Base-by-base conservation (phyloP, 1,140 invertebrate genomes). In the Lerema accius region DNA sequence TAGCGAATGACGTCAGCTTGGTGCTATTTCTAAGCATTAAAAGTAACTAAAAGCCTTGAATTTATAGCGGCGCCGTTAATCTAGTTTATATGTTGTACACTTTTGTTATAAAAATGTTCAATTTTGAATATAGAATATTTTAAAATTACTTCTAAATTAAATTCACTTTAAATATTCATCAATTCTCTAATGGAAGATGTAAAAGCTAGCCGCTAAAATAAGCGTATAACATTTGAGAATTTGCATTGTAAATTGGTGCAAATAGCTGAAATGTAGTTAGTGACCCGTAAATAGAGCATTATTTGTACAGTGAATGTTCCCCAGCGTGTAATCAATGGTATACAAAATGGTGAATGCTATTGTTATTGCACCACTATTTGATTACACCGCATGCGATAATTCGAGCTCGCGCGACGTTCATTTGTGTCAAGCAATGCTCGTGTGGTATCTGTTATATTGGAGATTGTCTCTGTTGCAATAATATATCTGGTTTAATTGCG, bases 341-440 rank as follows among this genome's bases (percentile, higher is more conserved):
- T 19, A 43, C 43, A n/a, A n/a, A 49, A 32, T 39, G 40, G n/a
- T 23, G 43, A 26, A 37, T 43, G 55, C 42, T 23, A 58, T 62
- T 58, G 43, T 39, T 58, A 61, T 67, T 67, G 35, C 65, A 43
- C 49, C 60, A 67, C 51, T 43, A 62, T 67, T 49, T 50, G 32
- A 55, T 23, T 62, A 45, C 55, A 58, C 19, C 28, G 59, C 58
- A 35, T 62, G 59, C 62, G 51, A 67, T 62, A 56, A 40, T 58
- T 62, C 37, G 37, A 62, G 43, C 17, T n/a, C n/a, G n/a, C n/a
- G n/a, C 43, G 19, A 23, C 11, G 10, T 23, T 26, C 16, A 53
- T n/a, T 13, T 49, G 35, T 64, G 48, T 56, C 48, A 39, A 48
- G 19, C 17, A 35, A 56, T 53, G 51, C 11, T 17, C 17, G 42